These are phyloP conservation scores for Hirtodrosophila cameraria DNA, from an alignment of 2,888 invertebrate genomes.

Conservation along the genomic window DNA sequence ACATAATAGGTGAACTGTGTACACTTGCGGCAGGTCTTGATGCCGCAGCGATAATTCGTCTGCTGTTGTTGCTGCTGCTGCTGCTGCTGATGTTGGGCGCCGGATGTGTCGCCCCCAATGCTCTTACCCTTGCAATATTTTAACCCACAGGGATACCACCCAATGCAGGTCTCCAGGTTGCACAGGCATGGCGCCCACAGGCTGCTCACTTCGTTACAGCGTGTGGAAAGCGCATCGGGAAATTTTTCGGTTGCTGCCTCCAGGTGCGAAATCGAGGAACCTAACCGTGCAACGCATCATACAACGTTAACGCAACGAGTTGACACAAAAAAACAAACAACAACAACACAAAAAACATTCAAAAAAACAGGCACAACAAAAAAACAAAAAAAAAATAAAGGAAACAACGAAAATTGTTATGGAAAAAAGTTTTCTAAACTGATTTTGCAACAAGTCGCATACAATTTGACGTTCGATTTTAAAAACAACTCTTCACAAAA, in stretches of 20 bases:
- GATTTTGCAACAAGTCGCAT: slow-evolving; percentile 3
- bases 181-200: slow-evolving; percentile 92
- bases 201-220: slow-evolving; percentile 89
- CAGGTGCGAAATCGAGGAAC: slow-evolving; percentile 89
- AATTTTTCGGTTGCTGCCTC: slow-evolving; percentile 89
- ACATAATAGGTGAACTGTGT: slow-evolving; percentile 94
- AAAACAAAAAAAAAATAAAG: not conserved
- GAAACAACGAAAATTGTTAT: slow-evolving; percentile 1
- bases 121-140: slow-evolving; percentile 96
- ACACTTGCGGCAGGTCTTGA: slow-evolving; percentile 96
- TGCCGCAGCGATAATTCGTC: slow-evolving; percentile 95
- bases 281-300: slow-evolving; percentile 82
- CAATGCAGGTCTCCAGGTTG: slow-evolving; percentile 93
- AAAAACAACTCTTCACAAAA: not conserved
- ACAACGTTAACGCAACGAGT: slow-evolving; percentile 1
- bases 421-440: slow-evolving; percentile 15
- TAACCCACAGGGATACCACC: slow-evolving; percentile 98
- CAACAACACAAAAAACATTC: not conserved
- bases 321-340: not conserved
- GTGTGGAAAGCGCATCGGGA: slow-evolving; percentile 85
- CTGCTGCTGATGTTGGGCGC: slow-evolving; percentile 39
- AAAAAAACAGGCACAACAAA: not conserved
- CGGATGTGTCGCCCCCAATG: slow-evolving; percentile 81
- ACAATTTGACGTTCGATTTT: slow-evolving; percentile 13
- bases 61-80: slow-evolving; percentile 78